phyloP scores from a whole-genome alignment of 1,140 invertebrate species.

The Linepithema humile region DNA sequence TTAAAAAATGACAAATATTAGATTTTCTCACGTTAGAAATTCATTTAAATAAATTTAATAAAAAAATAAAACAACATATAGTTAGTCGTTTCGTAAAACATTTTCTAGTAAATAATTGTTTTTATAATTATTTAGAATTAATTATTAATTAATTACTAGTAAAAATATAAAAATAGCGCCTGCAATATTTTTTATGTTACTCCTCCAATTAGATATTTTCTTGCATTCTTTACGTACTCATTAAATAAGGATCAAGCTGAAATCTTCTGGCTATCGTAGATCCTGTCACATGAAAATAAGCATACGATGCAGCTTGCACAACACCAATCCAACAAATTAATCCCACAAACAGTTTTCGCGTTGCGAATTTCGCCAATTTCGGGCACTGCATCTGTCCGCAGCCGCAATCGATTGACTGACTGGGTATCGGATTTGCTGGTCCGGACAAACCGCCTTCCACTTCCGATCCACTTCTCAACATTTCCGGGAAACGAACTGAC shows the following conservation, averaged over 20 bases:
- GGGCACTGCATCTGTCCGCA: slow-evolving; percentile 85
- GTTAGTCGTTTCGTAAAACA: too few relatives aligned
- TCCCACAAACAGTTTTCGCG: slow-evolving; percentile 84
- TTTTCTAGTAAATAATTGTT: background rate
- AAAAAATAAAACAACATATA: background rate
- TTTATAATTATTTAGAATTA: background rate
- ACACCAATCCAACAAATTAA: slow-evolving; percentile 84
- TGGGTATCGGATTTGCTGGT: slow-evolving; percentile 80
- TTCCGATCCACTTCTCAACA: slow-evolving; percentile 76
- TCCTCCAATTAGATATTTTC: background rate
- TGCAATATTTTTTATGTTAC: background rate
- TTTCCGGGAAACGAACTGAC: slow-evolving; percentile 74
- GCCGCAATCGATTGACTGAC: slow-evolving; percentile 87
- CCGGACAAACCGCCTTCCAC: slow-evolving; percentile 80
- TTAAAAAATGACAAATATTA: background rate
- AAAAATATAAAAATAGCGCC: background rate
- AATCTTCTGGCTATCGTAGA: slow-evolving; percentile 84
- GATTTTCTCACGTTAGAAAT: background rate
- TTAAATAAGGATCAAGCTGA: slow-evolving; percentile 81
- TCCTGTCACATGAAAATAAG: slow-evolving; percentile 86
- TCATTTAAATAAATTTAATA: background rate
- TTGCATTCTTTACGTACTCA: slow-evolving; percentile 77
- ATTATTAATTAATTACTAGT: background rate
- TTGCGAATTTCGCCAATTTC: slow-evolving; percentile 86
- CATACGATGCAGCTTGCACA: slow-evolving; percentile 84